phyloP scores from a whole-genome alignment of 2,888 invertebrate genomes.

The Drosophila nr. medialis region DNA sequence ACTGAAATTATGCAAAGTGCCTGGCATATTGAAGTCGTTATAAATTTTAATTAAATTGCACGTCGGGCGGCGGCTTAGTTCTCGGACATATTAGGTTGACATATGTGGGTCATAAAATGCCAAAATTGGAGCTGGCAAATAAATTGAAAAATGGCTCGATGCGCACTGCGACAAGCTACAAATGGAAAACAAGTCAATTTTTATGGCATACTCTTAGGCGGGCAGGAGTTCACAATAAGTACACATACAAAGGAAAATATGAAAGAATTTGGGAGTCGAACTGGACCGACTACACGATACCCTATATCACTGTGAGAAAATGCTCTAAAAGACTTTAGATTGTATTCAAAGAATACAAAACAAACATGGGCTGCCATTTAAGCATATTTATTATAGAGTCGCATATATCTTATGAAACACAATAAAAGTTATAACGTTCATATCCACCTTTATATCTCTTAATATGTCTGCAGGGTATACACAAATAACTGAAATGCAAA shows the following conservation, averaged over 20 bases:
- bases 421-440: too few relatives aligned
- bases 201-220: constrained; percentile 58
- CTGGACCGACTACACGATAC: not conserved
- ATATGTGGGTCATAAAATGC: constrained; percentile 63
- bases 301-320: not conserved
- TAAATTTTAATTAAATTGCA: constrained; percentile 57
- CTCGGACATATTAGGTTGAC: constrained; percentile 52
- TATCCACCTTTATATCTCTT: not conserved
- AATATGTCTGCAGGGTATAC: constrained; percentile 20
- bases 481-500: constrained; percentile 31
- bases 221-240: constrained; percentile 34
- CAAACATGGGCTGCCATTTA: too few relatives aligned
- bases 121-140: constrained; percentile 31
- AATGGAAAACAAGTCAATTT: constrained; percentile 65
- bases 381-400: not conserved
- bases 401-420: not conserved
- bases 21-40: constrained; percentile 39
- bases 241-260: constrained; percentile 11
- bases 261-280: not conserved
- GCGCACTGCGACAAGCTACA: constrained; percentile 63
- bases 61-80: constrained; percentile 37
- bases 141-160: constrained; percentile 45
- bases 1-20: constrained; percentile 35
- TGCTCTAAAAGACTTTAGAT: not conserved
- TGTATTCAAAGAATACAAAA: not conserved